These are phyloP conservation scores for Acleris cristana DNA, from an alignment of 2,888 invertebrate genomes.

Conservation along the genomic window DNA sequence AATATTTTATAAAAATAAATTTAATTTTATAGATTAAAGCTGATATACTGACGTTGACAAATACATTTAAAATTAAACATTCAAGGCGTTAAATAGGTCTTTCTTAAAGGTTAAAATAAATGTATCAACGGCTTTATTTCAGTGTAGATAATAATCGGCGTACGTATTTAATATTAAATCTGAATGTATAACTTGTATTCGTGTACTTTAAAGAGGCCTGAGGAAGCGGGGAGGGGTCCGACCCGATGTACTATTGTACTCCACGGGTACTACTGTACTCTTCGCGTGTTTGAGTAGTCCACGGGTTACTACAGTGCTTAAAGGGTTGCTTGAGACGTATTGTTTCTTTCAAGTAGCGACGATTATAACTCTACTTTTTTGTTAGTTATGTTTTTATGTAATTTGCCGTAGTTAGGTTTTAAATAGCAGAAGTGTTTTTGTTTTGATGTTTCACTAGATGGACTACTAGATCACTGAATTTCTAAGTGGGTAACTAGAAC, in stretches of 20 bases:
- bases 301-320: neutral
- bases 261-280: slow-evolving; percentile 7
- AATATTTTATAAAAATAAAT: slow-evolving; percentile 37
- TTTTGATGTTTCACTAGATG: too few species aligned
- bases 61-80: neutral
- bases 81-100: neutral
- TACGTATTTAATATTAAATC: slow-evolving; percentile 37
- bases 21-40: slow-evolving; percentile 35
- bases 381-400: too few species aligned
- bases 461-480: too few species aligned
- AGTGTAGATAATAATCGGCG: slow-evolving; percentile 35
- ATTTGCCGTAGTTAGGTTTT: too few species aligned
- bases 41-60: slow-evolving; percentile 29
- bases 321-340: neutral
- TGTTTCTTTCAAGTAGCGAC: neutral
- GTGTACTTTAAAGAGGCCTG: slow-evolving; percentile 35
- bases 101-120: slow-evolving; percentile 1
- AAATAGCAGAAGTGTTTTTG: too few species aligned
- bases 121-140: slow-evolving; percentile 34
- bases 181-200: slow-evolving; percentile 38
- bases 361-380: too few species aligned
- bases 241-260: slow-evolving; percentile 12
- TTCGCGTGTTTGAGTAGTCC: neutral
- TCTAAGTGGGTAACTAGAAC: too few species aligned
- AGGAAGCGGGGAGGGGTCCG: slow-evolving; percentile 29